A percentile compares a stretch with the other conserved stretches of the same genome.
These are phyloP conservation scores for Notodonta dromedarius DNA, from an alignment of 2,888 invertebrate genomes.

Conservation along the genomic window DNA sequence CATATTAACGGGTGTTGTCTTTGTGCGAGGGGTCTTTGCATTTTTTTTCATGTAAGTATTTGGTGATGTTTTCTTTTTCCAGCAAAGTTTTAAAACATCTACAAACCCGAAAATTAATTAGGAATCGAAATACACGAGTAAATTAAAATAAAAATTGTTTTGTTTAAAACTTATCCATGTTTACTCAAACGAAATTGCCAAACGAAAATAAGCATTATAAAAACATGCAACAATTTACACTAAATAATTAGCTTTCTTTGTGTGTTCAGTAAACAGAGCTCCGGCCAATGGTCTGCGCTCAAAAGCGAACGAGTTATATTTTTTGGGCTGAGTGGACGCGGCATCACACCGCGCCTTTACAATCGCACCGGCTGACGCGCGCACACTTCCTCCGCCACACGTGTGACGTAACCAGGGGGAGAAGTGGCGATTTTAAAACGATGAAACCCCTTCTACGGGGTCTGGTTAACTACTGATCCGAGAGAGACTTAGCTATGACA, in stretches of 20 bases:
- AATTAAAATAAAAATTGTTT: background rate
- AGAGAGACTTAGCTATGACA: no score
- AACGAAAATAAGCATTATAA: slow-evolving; percentile 4
- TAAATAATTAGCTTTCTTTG: slow-evolving; percentile 37
- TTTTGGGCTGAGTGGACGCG: slow-evolving; percentile 48
- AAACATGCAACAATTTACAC: slow-evolving; percentile 22
- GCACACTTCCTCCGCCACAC: slow-evolving; percentile 61
- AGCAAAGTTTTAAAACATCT: background rate
- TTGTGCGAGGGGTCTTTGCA: slow-evolving; percentile 21
- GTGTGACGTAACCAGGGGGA: slow-evolving; percentile 14
- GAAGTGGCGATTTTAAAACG: slow-evolving; percentile 3
- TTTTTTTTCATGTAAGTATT: slow-evolving; percentile 25
- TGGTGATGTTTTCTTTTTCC: background rate
- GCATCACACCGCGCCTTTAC: slow-evolving; percentile 63
- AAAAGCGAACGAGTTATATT: slow-evolving; percentile 43
- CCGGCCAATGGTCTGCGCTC: slow-evolving; percentile 32
- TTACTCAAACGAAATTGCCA: background rate
- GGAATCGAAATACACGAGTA: background rate
- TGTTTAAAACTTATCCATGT: background rate
- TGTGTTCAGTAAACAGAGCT: slow-evolving; percentile 12
- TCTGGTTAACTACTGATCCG: background rate
- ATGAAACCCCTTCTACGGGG: background rate
- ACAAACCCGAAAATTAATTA: no score
- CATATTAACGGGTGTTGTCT: slow-evolving; percentile 39
- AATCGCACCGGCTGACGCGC: slow-evolving; percentile 65